Base-by-base conservation (phyloP, 2,888 invertebrate species). In the Sturmia bella region DNA sequence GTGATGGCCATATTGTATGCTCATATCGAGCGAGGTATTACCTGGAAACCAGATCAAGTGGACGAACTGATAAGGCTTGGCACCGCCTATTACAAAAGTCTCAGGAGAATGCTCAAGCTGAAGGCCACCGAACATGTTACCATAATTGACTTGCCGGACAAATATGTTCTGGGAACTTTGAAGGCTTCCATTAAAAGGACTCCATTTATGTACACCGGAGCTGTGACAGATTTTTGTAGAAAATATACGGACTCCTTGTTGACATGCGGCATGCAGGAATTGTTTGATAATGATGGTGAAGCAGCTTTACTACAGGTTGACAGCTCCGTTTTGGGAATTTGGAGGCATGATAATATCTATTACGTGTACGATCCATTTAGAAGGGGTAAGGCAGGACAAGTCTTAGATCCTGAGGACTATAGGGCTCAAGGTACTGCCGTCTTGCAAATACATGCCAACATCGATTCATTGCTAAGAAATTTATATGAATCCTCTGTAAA, bases 311-410 rank as follows among this genome's bases (percentile, higher is more conserved):
- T 94, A 9, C 93, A 94, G 85, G 93, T 94, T 70, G 94, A 93
- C 83, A 93, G 92, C 77, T 92, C 91, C 41, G 87, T 91, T n/a
- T 80, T 94, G 32, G 94, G 92, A 0, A 86, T 94, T 12, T 94
- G 94, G 94, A 91, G 92, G 19, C 94, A 94, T 86, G 91, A 92
- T 39, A 93, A 93, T 48, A 93, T 93, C 91, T 94, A 90, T 86
- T 94, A 93, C 86, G 90, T 93, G 24, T 94, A 94, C 82, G 94
- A 94, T 89, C 93, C 94, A 0, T 94, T 94, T 85, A 92, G 94
- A 4, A 91, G 94, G 1, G 93, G 93, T 12, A 91, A 88, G 9
- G 93, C 93, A 56, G 94, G 94, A 0, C 84, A 90, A 76, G 91
- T 92, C 27, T 91, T 93, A 0, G 88, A 92, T 77, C 92, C 92